Evolutionary conservation across 2,797 vertebrate species (phyloP), one percentile per base, ranked within the genome.

Genomic region (Otus scops): DNA sequence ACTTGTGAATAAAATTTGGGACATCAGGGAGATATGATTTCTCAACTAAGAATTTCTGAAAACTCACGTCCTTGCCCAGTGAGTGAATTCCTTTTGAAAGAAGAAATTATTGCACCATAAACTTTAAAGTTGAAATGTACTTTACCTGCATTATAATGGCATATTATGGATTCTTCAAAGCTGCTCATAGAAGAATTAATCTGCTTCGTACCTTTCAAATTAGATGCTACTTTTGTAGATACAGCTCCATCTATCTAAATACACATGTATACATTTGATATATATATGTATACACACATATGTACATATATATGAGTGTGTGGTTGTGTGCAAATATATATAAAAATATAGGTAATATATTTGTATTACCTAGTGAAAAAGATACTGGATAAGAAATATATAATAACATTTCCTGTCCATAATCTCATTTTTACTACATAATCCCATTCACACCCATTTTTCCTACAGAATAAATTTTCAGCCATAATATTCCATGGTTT

Each of bases 11-110:
- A 71, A 41, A 71, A 73, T 51, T 68, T 74, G 24, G 24, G 70
- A 28, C 11, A 36, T 0, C 11, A 17, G 5, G 22, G 36, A 57
- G 8, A 70, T 8, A 36, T 0, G 3, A 54, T 36, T 70, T 83
- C 56, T 56, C 43, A 56, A 39, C 4, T 8, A 5, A 67, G 71
- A 48, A 9, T 57, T 83, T 80, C 68, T 64, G 60, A 86, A 51
- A 68, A 56, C 10, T 57, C 41, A 76, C 1, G 19, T 73, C 28
- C 24, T 89, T 48, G 3, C 6, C 16, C 47, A 65, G 6, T 48
- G 54, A 54, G 30, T 15, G 34, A 92, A 71, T 75, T 8, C 19
- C 6, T 88, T 65, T 38, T 21, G 47, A 64, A 16, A 80, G 51
- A 92, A 21, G 3, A 77, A 82, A 70, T 64, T 43, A 54, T 21